phyloP scores from a whole-genome alignment of 1,140 invertebrate species.

The Sinonovacula constricta region DNA sequence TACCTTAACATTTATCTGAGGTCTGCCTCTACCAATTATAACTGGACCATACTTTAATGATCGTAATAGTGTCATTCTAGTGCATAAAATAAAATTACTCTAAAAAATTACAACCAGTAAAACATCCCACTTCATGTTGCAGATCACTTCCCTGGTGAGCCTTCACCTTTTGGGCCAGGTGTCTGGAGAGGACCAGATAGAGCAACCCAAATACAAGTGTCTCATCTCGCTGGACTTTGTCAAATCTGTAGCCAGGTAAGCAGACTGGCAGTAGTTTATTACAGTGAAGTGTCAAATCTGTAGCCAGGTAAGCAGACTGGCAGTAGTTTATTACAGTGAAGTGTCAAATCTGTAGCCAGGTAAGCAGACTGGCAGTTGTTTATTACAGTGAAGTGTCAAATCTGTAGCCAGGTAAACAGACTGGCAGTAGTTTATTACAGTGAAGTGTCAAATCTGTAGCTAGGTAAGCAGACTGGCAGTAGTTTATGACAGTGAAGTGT shows the following conservation, averaged over 20 bases:
- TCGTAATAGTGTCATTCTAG: too few relatives aligned
- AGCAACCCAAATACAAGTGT: constrained; percentile 80
- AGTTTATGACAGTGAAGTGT: constrained; percentile 78
- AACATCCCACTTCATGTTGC: too few relatives aligned
- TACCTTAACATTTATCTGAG: too few relatives aligned
- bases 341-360: constrained; percentile 76
- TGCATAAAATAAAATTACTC: too few relatives aligned
- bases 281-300: too few relatives aligned
- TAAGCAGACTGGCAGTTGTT: constrained; percentile 76
- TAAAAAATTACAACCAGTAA: too few relatives aligned
- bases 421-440: constrained; percentile 77
- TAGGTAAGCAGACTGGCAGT: constrained; percentile 77
- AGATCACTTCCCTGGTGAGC: constrained; percentile 79
- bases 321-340: constrained; percentile 76
- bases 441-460: constrained; percentile 72
- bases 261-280: neutral
- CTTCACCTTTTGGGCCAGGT: constrained; percentile 77
- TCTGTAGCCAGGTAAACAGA: constrained; percentile 77
- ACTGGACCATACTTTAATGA: too few relatives aligned
- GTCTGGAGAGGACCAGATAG: constrained; percentile 76
- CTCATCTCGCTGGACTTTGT: constrained; percentile 78
- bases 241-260: constrained; percentile 76
- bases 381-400: constrained; percentile 75
- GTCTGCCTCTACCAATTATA: too few relatives aligned
- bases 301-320: constrained; percentile 61